Percentiles rank a stretch among this genome's conserved stretches.
Evolutionary conservation across 2,113 vertebrate genomes (phyloP).

Genomic region (Sinocyclocheilus maitianheensis): DNA sequence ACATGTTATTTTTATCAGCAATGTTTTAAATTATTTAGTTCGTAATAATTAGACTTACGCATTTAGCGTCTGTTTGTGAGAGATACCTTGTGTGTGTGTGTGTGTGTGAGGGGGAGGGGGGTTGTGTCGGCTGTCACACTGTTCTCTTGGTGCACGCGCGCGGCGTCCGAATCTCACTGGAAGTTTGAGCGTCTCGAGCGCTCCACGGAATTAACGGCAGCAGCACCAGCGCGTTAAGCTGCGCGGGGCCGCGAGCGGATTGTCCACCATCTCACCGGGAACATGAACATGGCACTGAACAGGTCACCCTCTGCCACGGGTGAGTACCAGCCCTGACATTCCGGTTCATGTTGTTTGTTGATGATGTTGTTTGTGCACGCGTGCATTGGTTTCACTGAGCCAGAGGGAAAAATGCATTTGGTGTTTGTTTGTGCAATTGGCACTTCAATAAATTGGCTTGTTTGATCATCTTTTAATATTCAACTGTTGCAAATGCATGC

Average conservation of each 20-base stretch:
- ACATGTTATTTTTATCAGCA: not conserved
- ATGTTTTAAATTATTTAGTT: not conserved
- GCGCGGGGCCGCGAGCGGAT: constrained; percentile 46
- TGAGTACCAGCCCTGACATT: constrained; percentile 30
- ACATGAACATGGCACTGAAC: constrained; percentile 47
- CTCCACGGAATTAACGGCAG: constrained; percentile 52
- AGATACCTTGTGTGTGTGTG: not conserved
- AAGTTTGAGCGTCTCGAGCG: constrained; percentile 45
- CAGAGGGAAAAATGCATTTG: not conserved
- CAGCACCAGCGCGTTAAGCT: constrained; percentile 50
- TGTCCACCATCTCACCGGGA: constrained; percentile 46
- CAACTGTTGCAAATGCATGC: constrained; percentile 27
- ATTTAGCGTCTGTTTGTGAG: not conserved
- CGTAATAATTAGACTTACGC: not conserved
- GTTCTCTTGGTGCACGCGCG: constrained; percentile 9
- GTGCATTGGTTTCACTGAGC: not conserved
- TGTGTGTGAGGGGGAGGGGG: not conserved
- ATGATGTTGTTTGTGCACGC: not conserved
- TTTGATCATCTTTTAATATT: constrained; percentile 24
- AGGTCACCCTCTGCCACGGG: constrained; percentile 44
- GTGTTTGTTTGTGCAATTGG: not conserved
- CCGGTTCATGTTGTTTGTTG: not conserved
- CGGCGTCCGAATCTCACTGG: not conserved
- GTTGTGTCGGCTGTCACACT: constrained; percentile 12
- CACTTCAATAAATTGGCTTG: constrained; percentile 14